Evolutionary conservation across 2,113 vertebrate species (phyloP), one percentile per base, ranked within the genome.

Genomic region (Rallus limicola): DNA sequence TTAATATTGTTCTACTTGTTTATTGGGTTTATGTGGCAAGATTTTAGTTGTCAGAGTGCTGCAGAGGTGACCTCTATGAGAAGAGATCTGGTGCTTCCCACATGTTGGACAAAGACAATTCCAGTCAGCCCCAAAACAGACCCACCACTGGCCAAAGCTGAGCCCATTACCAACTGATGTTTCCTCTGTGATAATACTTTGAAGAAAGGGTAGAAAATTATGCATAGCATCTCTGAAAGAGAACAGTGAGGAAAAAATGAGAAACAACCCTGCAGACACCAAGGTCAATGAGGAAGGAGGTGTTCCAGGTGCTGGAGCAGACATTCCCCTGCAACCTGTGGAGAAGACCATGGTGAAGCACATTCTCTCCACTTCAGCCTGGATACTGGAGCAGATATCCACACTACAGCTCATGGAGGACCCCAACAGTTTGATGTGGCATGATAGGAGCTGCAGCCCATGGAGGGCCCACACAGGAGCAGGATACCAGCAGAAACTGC

Each of bases 101-200:
- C 11, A 5, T 21, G 8, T 31, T 0, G 0, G 59, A 62, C 10
- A 62, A 44, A 52, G n/a, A 4, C 8, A 16, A 10, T n/a, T 88
- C 56, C 63, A 55, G 19, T 1, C 19, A 10, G n/a, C 31, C 60
- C 23, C 44, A 42, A 24, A 25, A 55, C 11, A 34, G n/a, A 40
- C 40, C 15, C 0, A 0, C 7, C 6, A 1, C 15, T 29, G 29
- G 34, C 26, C 40, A 71, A 80, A 70, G 16, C 11, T 10, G 10
- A 36, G 44, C 3, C 42, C 13, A 15, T 40, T 34, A 71, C 15
- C 13, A 20, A 6, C 13, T 46, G 28, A 21, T 14, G 16, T n/a
- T 62, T 33, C 19, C 23, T 82, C 77, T 42, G 10, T 17, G 14
- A n/a, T 9, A 50, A 34, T 1, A 9, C 13, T 4, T 18, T 40